Conservation (phyloP, 2,113 vertebrate genomes). For the Eolophus roseicapilla region DNA sequence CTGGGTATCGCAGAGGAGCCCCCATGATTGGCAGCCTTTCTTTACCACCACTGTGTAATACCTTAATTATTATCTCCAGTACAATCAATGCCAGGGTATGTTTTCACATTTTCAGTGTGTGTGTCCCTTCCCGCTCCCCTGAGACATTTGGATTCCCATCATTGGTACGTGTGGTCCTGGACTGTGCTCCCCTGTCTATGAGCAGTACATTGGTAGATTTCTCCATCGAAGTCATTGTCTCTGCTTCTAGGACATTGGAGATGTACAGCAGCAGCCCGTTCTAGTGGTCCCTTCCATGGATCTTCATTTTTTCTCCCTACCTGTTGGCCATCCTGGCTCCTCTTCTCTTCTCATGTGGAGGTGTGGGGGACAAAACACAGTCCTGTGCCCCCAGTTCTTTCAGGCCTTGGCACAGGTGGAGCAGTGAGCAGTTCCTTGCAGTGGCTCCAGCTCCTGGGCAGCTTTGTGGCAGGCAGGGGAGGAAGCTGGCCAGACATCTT, state of each 20-base stretch:
- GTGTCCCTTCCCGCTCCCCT: background rate
- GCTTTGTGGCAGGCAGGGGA: background rate
- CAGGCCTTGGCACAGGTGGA: background rate
- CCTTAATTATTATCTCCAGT: background rate
- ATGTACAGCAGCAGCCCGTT: background rate
- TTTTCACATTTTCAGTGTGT: background rate
- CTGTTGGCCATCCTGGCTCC: background rate
- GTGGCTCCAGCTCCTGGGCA: background rate
- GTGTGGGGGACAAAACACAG: background rate
- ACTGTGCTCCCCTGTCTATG: background rate
- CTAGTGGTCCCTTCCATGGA: background rate
- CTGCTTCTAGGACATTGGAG: background rate
- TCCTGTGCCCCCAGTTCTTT: background rate
- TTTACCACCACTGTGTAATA: background rate
- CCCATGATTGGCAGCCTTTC: background rate
- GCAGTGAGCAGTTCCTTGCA: background rate
- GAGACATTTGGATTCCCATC: fast-evolving
- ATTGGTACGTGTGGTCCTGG: fast-evolving
- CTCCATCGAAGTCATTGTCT: background rate
- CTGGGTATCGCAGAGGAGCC: fast-evolving
- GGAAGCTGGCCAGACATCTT: background rate
- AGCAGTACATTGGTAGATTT: background rate
- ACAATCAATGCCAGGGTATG: background rate
- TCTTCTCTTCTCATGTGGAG: background rate
- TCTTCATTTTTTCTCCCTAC: background rate